phyloP scores from a whole-genome alignment of 2,888 invertebrate species.

The Tinea pellionella region DNA sequence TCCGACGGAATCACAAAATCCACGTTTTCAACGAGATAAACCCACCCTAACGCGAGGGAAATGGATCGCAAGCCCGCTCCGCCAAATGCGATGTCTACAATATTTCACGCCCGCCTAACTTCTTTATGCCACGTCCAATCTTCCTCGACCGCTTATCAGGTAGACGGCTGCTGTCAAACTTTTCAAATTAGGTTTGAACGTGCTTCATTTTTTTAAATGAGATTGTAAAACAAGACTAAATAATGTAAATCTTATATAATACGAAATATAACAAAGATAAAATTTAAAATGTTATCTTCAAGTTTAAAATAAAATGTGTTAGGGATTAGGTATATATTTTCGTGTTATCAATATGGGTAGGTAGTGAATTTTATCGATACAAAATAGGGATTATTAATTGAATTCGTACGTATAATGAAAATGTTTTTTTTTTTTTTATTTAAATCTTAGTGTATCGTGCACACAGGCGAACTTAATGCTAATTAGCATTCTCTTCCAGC shows the following conservation, averaged over 20 bases:
- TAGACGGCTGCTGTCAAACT: slow-evolving; percentile 45
- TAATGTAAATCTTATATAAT: neutral
- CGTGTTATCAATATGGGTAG: neutral
- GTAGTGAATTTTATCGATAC: neutral
- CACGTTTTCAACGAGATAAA: slow-evolving; percentile 24
- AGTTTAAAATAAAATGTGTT: neutral
- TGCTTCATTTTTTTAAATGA: slow-evolving; percentile 26
- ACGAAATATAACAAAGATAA: neutral
- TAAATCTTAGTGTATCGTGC: too few species aligned
- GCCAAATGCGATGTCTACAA: slow-evolving; percentile 37
- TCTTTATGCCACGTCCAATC: slow-evolving; percentile 47
- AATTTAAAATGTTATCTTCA: neutral
- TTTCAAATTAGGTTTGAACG: slow-evolving; percentile 49
- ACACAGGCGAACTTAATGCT: too few species aligned
- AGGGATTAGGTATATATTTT: neutral
- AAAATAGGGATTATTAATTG: neutral
- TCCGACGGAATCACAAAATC: slow-evolving; percentile 15
- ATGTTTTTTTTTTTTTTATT: too few species aligned
- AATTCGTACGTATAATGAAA: neutral
- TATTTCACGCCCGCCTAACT: slow-evolving; percentile 46
- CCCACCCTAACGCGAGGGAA: slow-evolving; percentile 24
- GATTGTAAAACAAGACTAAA: slow-evolving; percentile 5
- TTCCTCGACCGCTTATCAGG: slow-evolving; percentile 48
- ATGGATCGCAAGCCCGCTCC: slow-evolving; percentile 28
- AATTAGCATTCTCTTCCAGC: too few species aligned